These are phyloP conservation scores for Pycnonotus jocosus DNA, from an alignment of 2,113 vertebrate species.

Conservation along the genomic window DNA sequence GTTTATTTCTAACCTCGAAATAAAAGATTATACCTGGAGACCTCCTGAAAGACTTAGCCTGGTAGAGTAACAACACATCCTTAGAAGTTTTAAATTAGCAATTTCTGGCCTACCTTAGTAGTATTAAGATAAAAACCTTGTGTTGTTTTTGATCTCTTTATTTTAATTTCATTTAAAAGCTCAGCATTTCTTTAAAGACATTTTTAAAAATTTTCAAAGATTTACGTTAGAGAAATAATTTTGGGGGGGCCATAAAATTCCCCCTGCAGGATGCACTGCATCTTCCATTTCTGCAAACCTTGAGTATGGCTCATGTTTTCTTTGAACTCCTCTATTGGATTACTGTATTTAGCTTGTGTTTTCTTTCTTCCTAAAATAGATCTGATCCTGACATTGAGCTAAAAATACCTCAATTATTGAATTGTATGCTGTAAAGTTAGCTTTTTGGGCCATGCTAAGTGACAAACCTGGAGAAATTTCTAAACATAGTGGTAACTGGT, in stretches of 20 bases:
- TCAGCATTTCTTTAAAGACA: not conserved
- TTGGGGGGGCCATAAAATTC: not conserved
- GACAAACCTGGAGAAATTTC: not conserved
- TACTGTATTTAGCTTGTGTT: not conserved
- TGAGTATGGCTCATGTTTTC: not conserved
- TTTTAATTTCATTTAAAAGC: not conserved
- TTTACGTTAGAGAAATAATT: not conserved
- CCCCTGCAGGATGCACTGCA: not conserved
- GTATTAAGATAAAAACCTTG: not conserved
- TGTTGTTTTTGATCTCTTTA: not conserved
- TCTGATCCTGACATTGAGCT: not conserved
- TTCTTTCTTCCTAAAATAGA: not conserved
- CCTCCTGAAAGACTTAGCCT: not conserved
- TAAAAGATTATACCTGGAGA: not conserved
- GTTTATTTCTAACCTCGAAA: not conserved
- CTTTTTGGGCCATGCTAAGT: not conserved
- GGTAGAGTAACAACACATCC: not conserved
- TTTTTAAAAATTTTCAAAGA: not conserved
- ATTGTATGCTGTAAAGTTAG: not conserved
- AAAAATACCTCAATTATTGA: not conserved
- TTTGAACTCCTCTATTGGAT: not conserved
- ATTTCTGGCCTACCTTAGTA: not conserved
- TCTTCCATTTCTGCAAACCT: not conserved
- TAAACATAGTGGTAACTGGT: not conserved
- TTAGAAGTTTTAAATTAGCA: not conserved